Conservation (phyloP, 2,888 invertebrate genomes). For the Campoplex capitator region DNA sequence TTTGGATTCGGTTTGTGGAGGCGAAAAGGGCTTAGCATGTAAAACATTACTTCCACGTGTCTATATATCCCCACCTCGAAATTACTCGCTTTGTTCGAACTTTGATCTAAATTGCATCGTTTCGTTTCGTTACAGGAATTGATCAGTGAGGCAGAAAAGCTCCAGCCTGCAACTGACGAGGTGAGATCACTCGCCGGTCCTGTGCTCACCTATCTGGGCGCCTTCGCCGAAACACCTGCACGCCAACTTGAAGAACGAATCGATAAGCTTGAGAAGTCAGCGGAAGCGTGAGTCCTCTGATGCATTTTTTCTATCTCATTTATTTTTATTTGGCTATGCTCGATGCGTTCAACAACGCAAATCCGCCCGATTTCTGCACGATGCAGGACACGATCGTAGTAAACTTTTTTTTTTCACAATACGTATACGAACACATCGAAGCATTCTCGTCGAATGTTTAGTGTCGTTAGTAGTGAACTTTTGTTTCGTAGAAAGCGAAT, state of each 20-base stretch:
- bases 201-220: conserved; percentile 89
- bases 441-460: not conserved
- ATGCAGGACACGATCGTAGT: not conserved
- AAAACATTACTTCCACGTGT: conserved; percentile 18
- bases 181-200: conserved; percentile 89
- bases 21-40: conserved; percentile 24
- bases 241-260: conserved; percentile 89
- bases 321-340: conserved; percentile 36
- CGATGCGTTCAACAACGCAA: conserved; percentile 2
- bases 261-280: conserved; percentile 89
- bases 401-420: not conserved
- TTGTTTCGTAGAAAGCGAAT: not conserved
- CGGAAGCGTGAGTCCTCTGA: conserved; percentile 87
- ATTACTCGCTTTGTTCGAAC: conserved; percentile 35
- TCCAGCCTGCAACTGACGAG: conserved; percentile 88
- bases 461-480: not conserved
- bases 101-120: conserved; percentile 55
- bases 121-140: conserved; percentile 87
- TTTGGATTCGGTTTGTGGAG: conserved; percentile 6
- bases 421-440: not conserved
- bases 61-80: conserved; percentile 28
- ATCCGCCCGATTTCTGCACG: not conserved
- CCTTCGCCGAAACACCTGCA: conserved; percentile 89
- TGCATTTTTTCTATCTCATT: conserved; percentile 9
- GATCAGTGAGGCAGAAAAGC: conserved; percentile 89